Evolutionary conservation across 2,113 vertebrate genomes (phyloP).

Genomic region (Onychostoma macrolepis): DNA sequence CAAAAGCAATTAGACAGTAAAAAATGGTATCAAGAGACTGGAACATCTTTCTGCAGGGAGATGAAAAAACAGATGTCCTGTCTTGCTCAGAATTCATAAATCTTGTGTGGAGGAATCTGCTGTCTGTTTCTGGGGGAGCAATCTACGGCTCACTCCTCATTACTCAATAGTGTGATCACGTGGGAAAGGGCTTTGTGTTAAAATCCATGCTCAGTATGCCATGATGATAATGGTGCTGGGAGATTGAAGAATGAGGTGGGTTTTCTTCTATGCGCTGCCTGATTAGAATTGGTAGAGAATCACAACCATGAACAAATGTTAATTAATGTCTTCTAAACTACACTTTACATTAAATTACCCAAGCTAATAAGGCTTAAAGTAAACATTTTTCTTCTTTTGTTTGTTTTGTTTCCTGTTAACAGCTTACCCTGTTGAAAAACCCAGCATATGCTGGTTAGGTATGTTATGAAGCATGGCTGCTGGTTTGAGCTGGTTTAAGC

Average conservation of each 20-base stretch:
- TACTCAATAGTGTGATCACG: conserved; percentile 48
- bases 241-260: background rate
- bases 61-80: conserved; percentile 62
- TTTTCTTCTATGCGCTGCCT: background rate
- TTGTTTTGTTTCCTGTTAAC: background rate
- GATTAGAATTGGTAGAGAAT: background rate
- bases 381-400: background rate
- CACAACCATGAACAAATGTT: background rate
- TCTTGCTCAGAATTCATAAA: conserved; percentile 61
- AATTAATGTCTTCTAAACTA: background rate
- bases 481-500: too few species aligned
- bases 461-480: too few species aligned
- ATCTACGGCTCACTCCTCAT: conserved; percentile 45
- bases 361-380: background rate
- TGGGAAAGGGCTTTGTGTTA: conserved; percentile 24
- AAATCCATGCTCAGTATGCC: conserved; percentile 6
- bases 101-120: conserved; percentile 53
- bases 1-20: conserved; percentile 59
- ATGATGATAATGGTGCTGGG: background rate
- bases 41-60: conserved; percentile 57
- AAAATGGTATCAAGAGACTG: conserved; percentile 52
- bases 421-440: background rate
- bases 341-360: background rate
- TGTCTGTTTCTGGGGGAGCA: conserved; percentile 52
- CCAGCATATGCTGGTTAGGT: too few species aligned